Evolutionary conservation across 2,797 vertebrate genomes (phyloP).

Genomic region (Channallabes apus): DNA sequence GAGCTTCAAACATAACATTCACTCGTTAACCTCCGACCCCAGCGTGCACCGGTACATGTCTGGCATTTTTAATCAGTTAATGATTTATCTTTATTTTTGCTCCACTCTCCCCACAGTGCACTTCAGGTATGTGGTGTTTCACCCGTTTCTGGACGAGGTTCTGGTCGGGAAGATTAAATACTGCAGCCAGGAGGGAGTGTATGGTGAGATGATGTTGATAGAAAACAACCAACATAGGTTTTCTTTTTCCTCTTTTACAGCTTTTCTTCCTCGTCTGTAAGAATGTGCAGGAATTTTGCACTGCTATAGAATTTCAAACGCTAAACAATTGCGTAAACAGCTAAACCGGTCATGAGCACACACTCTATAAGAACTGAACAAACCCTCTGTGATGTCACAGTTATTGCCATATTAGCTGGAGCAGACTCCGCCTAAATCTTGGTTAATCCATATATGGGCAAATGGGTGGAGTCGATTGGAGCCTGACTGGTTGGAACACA

Average conservation of each 20-base stretch:
- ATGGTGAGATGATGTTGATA: slow-evolving; percentile 75
- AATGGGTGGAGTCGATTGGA: no score
- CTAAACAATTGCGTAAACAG: neutral
- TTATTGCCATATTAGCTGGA: no score
- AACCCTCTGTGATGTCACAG: no score
- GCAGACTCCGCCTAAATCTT: no score
- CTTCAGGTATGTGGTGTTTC: slow-evolving; percentile 95
- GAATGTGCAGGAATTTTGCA: neutral
- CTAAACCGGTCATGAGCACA: neutral
- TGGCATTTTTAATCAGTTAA: neutral
- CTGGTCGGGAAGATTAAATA: slow-evolving; percentile 94
- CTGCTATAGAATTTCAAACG: neutral
- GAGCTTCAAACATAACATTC: neutral
- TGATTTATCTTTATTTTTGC: neutral
- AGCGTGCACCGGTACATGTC: no score
- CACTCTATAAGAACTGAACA: no score
- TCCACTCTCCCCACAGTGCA: slow-evolving; percentile 76
- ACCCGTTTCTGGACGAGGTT: slow-evolving; percentile 95
- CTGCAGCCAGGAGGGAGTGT: slow-evolving; percentile 95
- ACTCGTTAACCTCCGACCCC: neutral
- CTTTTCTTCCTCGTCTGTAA: neutral
- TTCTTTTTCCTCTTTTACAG: neutral
- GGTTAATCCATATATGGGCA: no score
- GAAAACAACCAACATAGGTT: rapidly evolving
- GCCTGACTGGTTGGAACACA: no score